These are phyloP conservation scores for Dermochelys coriacea DNA, from an alignment of 2,797 vertebrate species.

Conservation along the genomic window DNA sequence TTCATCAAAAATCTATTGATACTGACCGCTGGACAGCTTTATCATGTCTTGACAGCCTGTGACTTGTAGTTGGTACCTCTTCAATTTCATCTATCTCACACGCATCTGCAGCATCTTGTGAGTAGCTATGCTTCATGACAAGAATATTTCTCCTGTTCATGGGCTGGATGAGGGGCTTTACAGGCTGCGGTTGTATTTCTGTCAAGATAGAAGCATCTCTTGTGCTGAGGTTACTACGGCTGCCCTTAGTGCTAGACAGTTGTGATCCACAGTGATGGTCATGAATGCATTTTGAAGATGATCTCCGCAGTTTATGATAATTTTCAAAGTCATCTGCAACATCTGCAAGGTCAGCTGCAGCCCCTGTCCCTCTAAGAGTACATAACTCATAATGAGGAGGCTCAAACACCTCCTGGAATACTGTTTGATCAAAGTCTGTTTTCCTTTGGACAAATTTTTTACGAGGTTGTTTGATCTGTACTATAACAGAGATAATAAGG, in stretches of 20 bases:
- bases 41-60: conserved; percentile 96
- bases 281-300: conserved; percentile 96
- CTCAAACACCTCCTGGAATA: conserved; percentile 99
- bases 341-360: conserved; percentile 92
- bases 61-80: conserved; percentile 97
- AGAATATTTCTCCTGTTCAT: conserved; percentile 94
- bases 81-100: conserved; percentile 97
- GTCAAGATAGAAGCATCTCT: conserved; percentile 90
- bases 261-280: conserved; percentile 98
- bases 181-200: conserved; percentile 90
- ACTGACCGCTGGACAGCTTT: conserved; percentile 99
- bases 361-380: conserved; percentile 90
- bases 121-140: conserved; percentile 99
- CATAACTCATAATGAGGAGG: conserved; percentile 98
- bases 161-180: conserved; percentile 87
- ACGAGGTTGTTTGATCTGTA: conserved; percentile 98
- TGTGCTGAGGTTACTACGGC: conserved; percentile 92
- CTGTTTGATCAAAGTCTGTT: conserved; percentile 96
- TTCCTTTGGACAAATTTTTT: conserved; percentile 97
- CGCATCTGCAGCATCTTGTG: conserved; percentile 92
- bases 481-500: conserved; percentile 94
- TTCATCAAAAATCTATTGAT: conserved; percentile 94
- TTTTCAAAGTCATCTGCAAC: conserved; percentile 96
- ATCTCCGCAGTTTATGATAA: conserved; percentile 94
- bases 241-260: conserved; percentile 88